These are phyloP conservation scores for Aplysia californica DNA, from an alignment of 1,140 invertebrate species.

Conservation along the genomic window DNA sequence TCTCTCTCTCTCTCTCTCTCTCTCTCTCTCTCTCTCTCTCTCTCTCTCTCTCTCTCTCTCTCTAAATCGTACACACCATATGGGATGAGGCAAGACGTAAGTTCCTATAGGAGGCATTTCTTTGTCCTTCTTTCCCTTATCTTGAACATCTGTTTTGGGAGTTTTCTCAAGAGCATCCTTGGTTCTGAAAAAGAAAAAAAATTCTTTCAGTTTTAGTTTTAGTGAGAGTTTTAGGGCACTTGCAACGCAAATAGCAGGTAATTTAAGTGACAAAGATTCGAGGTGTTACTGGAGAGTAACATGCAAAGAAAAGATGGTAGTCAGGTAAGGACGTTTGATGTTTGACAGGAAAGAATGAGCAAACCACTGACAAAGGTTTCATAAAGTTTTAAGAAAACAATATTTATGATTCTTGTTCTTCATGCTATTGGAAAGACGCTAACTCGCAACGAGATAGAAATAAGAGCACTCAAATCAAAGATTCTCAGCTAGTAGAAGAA, in stretches of 20 bases:
- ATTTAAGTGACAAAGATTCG: neutral
- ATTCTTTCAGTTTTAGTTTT: neutral
- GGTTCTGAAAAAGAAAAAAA: neutral
- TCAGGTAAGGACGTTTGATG: too few species aligned
- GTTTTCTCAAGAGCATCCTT: neutral
- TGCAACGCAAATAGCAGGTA: neutral
- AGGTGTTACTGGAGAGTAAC: neutral
- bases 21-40: neutral
- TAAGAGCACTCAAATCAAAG: too few species aligned
- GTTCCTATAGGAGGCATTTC: constrained; percentile 40
- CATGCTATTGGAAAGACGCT: too few species aligned
- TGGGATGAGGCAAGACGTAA: constrained; percentile 50
- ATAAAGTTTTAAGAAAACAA: too few species aligned
- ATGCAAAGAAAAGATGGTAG: neutral
- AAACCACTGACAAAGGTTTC: too few species aligned
- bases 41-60: neutral
- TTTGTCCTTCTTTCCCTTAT: neutral
- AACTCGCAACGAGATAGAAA: too few species aligned
- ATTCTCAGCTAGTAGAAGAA: too few species aligned
- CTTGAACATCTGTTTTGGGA: neutral
- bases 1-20: neutral
- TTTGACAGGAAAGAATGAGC: too few species aligned
- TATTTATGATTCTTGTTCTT: too few species aligned
- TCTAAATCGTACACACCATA: constrained; percentile 42
- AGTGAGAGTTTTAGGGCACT: neutral